These are phyloP conservation scores for Druon quercuslanigerum DNA, from an alignment of 1,140 invertebrate species.

Conservation along the genomic window DNA sequence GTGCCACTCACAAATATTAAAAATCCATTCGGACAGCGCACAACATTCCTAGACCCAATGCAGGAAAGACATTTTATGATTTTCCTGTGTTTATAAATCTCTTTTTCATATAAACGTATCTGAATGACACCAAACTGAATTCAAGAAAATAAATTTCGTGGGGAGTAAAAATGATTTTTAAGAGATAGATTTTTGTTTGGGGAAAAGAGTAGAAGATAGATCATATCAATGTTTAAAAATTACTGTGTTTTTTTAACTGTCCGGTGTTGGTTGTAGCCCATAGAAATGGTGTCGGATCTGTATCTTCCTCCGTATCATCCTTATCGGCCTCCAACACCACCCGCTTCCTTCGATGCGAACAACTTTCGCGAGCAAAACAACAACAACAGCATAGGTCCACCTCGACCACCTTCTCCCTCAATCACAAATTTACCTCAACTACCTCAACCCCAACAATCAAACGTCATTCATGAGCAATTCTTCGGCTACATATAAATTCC, in stretches of 20 bases:
- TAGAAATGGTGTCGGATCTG: conserved; percentile 85
- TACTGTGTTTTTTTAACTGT: conserved; percentile 42
- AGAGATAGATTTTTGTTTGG: background rate
- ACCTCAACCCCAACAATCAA: conserved; percentile 73
- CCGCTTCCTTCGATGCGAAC: conserved; percentile 62
- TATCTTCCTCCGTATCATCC: conserved; percentile 75
- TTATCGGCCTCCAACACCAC: conserved; percentile 67
- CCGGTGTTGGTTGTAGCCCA: conserved; percentile 78
- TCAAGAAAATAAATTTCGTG: too few species aligned
- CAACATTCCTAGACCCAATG: background rate
- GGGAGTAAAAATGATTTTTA: too few species aligned
- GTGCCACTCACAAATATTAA: background rate
- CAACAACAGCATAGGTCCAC: conserved; percentile 62
- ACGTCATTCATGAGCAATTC: conserved; percentile 80
- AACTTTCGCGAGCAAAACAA: conserved; percentile 64
- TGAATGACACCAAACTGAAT: too few species aligned
- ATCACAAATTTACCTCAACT: conserved; percentile 69
- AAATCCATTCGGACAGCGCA: background rate
- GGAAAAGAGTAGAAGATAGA: background rate
- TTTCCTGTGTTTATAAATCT: too few species aligned
- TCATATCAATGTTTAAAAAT: background rate
- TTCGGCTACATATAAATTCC: conserved; percentile 80
- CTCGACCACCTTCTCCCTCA: conserved; percentile 58
- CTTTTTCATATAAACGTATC: too few species aligned
- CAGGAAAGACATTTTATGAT: background rate